phyloP scores from a whole-genome alignment of 2,113 vertebrate species.

The Pluvianellus socialis region DNA sequence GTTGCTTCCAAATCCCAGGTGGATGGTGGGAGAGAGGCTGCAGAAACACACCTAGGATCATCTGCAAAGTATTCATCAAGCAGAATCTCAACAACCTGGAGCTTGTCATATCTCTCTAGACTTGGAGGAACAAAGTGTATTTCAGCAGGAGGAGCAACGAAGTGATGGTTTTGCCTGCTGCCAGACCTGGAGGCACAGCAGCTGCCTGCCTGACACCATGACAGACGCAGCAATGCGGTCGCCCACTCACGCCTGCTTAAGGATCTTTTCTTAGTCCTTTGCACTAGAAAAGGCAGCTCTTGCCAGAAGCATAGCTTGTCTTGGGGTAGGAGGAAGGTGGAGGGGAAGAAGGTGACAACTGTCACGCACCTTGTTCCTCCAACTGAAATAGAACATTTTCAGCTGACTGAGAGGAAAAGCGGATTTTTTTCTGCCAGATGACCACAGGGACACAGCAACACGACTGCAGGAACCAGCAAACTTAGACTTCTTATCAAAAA shows the following conservation, averaged over 20 bases:
- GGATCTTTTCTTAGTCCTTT: not conserved
- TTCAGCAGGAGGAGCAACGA: not conserved
- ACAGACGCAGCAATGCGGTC: not conserved
- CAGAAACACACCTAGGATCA: not conserved
- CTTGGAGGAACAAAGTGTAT: not conserved
- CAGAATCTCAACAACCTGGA: not conserved
- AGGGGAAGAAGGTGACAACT: not conserved
- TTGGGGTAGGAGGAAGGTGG: not conserved
- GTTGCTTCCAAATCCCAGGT: not conserved
- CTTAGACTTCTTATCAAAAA: not conserved
- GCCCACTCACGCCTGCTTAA: not conserved
- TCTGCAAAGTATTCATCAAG: not conserved
- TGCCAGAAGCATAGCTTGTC: not conserved
- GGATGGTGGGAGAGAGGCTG: not conserved
- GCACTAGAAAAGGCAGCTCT: not conserved
- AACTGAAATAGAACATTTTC: not conserved
- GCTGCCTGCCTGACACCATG: not conserved
- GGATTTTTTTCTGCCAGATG: not conserved
- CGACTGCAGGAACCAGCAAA: not conserved
- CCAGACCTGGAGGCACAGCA: not conserved
- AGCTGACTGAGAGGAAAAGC: not conserved
- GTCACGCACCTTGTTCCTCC: not conserved
- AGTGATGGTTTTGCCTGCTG: not conserved
- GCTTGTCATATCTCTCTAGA: not conserved
- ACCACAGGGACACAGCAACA: fast-evolving